phyloP scores from a whole-genome alignment of 2,113 vertebrate genomes.

The Aegypius monachus region DNA sequence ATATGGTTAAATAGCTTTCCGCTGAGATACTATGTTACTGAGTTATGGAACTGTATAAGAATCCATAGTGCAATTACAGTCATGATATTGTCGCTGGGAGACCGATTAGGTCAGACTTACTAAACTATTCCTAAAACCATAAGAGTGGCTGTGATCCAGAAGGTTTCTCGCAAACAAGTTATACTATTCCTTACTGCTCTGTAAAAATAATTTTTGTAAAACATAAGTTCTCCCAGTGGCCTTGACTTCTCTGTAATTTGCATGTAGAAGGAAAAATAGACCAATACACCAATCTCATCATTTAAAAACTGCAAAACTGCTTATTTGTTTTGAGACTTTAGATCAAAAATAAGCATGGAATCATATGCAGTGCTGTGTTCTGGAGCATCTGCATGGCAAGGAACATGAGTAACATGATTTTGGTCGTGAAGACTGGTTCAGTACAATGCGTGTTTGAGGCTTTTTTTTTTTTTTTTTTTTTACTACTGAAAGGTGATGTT shows the following conservation, averaged over 20 bases:
- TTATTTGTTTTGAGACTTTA: not conserved
- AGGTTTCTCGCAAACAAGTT: not conserved
- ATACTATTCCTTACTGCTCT: not conserved
- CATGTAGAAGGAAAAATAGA: not conserved
- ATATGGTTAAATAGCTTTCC: slow-evolving; percentile 26
- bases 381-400: not conserved
- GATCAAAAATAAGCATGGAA: not conserved
- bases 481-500: not conserved
- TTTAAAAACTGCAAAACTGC: not conserved
- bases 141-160: not conserved
- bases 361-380: not conserved
- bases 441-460: not conserved
- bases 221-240: not conserved
- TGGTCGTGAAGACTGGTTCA: not conserved
- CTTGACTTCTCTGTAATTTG: not conserved
- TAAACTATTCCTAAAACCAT: slow-evolving; percentile 1
- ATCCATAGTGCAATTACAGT: not conserved
- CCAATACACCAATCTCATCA: rapidly evolving
- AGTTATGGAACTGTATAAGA: not conserved
- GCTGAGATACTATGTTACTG: not conserved
- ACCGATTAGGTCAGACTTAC: slow-evolving; percentile 14
- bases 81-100: not conserved
- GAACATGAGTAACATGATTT: not conserved
- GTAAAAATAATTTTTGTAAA: not conserved
- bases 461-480: not conserved